These are phyloP conservation scores for Myotis vivesi DNA, from an alignment of 2,797 vertebrate species.

Conservation along the genomic window DNA sequence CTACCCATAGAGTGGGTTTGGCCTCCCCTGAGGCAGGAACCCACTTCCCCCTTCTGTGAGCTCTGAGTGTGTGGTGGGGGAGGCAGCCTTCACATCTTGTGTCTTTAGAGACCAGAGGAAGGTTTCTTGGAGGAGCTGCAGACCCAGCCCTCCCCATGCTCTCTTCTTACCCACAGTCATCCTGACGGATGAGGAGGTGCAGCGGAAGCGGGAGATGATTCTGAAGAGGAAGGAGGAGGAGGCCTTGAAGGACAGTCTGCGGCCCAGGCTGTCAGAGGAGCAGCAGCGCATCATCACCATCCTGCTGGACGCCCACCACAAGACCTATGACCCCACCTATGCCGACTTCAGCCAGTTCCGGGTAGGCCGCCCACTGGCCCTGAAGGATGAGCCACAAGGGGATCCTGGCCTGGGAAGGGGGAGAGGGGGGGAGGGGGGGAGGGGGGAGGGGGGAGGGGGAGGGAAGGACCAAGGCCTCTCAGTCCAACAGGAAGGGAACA, in stretches of 20 bases:
- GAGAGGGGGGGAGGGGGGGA: fast-evolving
- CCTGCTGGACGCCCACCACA: constrained; percentile 95
- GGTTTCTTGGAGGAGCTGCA: not conserved
- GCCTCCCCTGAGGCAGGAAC: fast-evolving
- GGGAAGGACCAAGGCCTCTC: not conserved
- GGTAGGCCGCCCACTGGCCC: constrained; percentile 80
- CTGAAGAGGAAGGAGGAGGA: constrained; percentile 95
- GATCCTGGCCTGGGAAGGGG: fast-evolving
- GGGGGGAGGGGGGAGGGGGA: fast-evolving
- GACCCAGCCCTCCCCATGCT: fast-evolving
- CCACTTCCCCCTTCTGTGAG: not conserved
- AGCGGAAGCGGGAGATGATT: constrained; percentile 97
- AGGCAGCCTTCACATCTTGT: not conserved
- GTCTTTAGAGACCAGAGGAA: not conserved
- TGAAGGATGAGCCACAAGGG: fast-evolving
- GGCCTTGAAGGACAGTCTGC: constrained; percentile 90
- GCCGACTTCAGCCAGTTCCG: constrained; percentile 94
- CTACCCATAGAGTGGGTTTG: fast-evolving
- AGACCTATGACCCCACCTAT: constrained; percentile 95
- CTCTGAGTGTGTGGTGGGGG: not conserved
- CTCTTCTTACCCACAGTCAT: constrained; percentile 87
- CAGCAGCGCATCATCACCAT: constrained; percentile 90
- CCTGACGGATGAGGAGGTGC: constrained; percentile 97
- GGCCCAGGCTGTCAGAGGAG: constrained; percentile 92
- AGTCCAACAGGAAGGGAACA: not conserved